Conservation (phyloP, 2,113 vertebrate species). For the Colossoma macropomum region DNA sequence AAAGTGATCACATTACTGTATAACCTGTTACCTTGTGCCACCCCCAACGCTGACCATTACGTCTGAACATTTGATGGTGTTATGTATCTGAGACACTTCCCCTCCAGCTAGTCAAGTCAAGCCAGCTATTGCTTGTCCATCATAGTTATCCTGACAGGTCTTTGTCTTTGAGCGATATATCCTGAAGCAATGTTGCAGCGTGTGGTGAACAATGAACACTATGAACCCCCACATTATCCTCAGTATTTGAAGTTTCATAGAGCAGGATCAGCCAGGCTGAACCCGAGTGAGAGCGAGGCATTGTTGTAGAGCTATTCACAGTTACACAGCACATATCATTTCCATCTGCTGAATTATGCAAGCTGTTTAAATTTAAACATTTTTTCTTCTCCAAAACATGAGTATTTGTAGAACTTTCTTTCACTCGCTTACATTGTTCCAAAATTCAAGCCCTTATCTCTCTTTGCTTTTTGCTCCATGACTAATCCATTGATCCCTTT, state of each 20-base stretch:
- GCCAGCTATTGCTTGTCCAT: too few relatives aligned
- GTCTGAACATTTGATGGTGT: too few relatives aligned
- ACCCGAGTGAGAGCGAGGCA: too few relatives aligned
- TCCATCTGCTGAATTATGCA: not conserved
- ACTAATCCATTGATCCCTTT: constrained; percentile 26
- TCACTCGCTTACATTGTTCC: not conserved
- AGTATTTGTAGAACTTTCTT: not conserved
- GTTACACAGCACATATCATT: not conserved
- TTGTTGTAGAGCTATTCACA: not conserved
- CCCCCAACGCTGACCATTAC: too few relatives aligned
- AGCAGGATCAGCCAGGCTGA: not conserved
- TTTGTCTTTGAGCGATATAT: not conserved
- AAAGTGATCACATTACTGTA: too few relatives aligned
- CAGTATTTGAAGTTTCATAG: not conserved
- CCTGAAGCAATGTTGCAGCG: not conserved
- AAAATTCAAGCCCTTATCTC: constrained; percentile 21
- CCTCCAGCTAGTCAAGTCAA: too few relatives aligned
- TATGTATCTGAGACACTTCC: too few relatives aligned
- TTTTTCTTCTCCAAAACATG: not conserved
- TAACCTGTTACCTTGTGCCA: too few relatives aligned
- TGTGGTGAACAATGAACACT: not conserved
- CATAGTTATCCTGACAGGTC: not conserved
- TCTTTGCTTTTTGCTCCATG: constrained; percentile 7
- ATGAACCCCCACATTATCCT: not conserved
- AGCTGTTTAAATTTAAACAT: not conserved